phyloP scores from a whole-genome alignment of 2,888 invertebrate species.

The Reticulitermes lucifugus region DNA sequence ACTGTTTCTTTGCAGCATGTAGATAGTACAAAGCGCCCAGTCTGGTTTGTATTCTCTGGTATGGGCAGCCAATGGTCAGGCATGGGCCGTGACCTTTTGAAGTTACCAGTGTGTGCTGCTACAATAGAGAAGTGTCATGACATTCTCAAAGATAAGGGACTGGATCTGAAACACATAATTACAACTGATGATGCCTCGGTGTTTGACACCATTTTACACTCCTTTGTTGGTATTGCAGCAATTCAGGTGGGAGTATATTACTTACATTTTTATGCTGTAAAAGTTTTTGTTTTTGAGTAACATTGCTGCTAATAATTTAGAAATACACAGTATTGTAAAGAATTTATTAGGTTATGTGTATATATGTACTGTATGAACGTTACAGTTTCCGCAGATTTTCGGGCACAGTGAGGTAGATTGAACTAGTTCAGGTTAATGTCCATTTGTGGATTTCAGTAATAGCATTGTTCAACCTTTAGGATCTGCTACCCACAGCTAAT shows the following conservation, averaged over 20 bases:
- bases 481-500: no score
- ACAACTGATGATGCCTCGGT: slow-evolving; percentile 70
- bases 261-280: no score
- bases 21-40: slow-evolving; percentile 60
- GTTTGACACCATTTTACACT: slow-evolving; percentile 75
- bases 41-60: slow-evolving; percentile 79
- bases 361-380: no score
- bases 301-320: no score
- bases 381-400: no score
- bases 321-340: no score
- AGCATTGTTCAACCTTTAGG: no score
- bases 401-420: no score
- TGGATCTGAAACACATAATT: slow-evolving; percentile 73
- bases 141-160: slow-evolving; percentile 69
- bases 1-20: slow-evolving; percentile 23
- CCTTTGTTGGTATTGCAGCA: slow-evolving; percentile 82
- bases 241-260: slow-evolving; percentile 58
- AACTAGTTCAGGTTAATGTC: no score
- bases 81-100: slow-evolving; percentile 76
- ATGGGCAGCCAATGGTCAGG: slow-evolving; percentile 82
- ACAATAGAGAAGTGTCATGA: slow-evolving; percentile 71
- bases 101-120: slow-evolving; percentile 73
- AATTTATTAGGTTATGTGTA: no score
- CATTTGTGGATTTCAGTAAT: no score
- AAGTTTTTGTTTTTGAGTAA: no score